Conservation (phyloP, 2,888 invertebrate genomes). For the Chelonus formosanus region DNA sequence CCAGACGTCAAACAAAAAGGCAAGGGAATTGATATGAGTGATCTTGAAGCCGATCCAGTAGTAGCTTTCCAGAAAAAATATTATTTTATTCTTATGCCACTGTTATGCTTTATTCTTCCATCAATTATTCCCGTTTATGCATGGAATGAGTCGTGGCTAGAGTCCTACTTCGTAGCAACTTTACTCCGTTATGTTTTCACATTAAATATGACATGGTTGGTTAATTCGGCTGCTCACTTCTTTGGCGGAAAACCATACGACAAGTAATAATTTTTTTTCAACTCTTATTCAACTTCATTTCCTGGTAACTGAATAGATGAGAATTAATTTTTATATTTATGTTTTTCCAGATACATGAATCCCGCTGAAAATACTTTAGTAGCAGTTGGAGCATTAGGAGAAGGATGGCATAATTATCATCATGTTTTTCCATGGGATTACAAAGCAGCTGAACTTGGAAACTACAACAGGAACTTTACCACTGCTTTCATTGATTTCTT, state of each 20-base stretch:
- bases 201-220: conserved; percentile 88
- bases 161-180: conserved; percentile 72
- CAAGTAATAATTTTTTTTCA: conserved; percentile 65
- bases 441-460: conserved; percentile 86
- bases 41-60: conserved; percentile 82
- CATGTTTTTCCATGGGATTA: conserved; percentile 95
- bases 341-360: conserved; percentile 73
- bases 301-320: too few species aligned
- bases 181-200: conserved; percentile 77
- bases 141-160: conserved; percentile 72
- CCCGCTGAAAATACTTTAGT: conserved; percentile 82
- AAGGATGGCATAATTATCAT: conserved; percentile 96
- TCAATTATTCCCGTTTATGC: conserved; percentile 73
- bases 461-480: conserved; percentile 66
- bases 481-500: conserved; percentile 73
- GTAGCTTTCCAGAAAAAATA: conserved; percentile 87
- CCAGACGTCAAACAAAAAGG: conserved; percentile 89
- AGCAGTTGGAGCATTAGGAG: conserved; percentile 78
- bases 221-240: conserved; percentile 87
- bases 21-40: conserved; percentile 83
- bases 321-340: conserved; percentile 34
- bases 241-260: conserved; percentile 80
- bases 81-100: conserved; percentile 73
- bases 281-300: conserved; percentile 6
- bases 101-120: conserved; percentile 79